Conservation (phyloP, 1,140 invertebrate genomes). For the Euura saliciscinereae region DNA sequence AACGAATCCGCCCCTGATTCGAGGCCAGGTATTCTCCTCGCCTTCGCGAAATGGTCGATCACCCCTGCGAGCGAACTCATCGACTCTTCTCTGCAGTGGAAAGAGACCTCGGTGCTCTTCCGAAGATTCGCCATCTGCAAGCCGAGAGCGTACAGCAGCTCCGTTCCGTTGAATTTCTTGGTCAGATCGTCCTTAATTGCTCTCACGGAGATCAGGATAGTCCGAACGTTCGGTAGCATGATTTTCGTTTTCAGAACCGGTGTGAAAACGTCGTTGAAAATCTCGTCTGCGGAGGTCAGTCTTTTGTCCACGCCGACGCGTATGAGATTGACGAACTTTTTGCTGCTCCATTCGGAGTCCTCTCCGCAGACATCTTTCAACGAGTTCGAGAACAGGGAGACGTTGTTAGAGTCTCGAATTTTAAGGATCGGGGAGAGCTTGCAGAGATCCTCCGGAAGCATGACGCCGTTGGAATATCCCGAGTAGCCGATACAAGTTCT, state of each 20-base stretch:
- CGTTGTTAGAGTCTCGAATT: constrained; percentile 27
- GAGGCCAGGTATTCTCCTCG: not conserved
- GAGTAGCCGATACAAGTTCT: constrained; percentile 40
- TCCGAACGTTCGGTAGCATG: constrained; percentile 25
- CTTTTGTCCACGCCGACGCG: constrained; percentile 19
- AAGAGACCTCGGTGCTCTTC: constrained; percentile 24
- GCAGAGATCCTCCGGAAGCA: constrained; percentile 36
- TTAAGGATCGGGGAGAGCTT: constrained; percentile 38
- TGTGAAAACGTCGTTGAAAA: constrained; percentile 42
- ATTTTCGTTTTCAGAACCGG: constrained; percentile 31
- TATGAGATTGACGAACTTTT: constrained; percentile 36
- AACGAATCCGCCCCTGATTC: not conserved
- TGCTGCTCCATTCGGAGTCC: constrained; percentile 23
- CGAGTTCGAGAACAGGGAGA: constrained; percentile 18
- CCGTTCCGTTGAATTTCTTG: constrained; percentile 13
- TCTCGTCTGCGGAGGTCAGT: constrained; percentile 29
- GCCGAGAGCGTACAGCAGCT: constrained; percentile 21
- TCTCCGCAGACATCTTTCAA: constrained; percentile 32
- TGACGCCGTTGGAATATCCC: constrained; percentile 33
- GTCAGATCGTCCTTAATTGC: constrained; percentile 20
- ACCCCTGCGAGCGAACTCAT: constrained; percentile 25
- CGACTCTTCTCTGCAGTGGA: constrained; percentile 25
- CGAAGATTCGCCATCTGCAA: constrained; percentile 31
- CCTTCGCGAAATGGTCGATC: constrained; percentile 20
- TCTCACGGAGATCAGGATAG: constrained; percentile 26